Evolutionary conservation across 2,113 vertebrate genomes (phyloP).

Genomic region (Oncorhynchus masou): DNA sequence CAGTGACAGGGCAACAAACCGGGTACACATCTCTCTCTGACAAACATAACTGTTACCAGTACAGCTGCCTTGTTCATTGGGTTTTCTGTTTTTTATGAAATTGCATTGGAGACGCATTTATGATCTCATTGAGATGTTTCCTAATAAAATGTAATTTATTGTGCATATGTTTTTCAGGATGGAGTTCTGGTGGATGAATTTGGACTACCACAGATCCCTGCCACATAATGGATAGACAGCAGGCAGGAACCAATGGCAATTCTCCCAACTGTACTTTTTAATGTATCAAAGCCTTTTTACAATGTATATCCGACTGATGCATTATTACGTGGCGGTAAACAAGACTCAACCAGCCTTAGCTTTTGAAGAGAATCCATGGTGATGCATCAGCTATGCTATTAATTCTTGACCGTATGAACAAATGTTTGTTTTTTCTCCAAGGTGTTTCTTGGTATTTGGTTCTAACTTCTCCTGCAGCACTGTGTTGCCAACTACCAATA

Average conservation of each 20-base stretch:
- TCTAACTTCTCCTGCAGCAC: conserved; percentile 62
- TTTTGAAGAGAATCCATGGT: conserved; percentile 2
- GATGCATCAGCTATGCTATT: neutral
- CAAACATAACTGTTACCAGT: neutral
- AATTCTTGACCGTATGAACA: conserved; percentile 8
- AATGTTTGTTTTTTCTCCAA: conserved; percentile 29
- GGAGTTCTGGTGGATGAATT: conserved; percentile 97
- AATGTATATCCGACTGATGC: conserved; percentile 50
- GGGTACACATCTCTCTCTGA: conserved; percentile 71
- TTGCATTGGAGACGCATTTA: neutral
- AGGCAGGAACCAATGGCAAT: neutral
- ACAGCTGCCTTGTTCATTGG: neutral
- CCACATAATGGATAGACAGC: conserved; percentile 77
- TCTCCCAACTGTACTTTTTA: conserved; percentile 21
- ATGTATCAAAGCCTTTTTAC: conserved; percentile 54
- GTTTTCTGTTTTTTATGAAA: neutral
- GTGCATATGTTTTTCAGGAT: conserved; percentile 76
- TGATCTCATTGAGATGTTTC: neutral
- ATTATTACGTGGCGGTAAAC: conserved; percentile 14
- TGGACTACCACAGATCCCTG: conserved; percentile 95
- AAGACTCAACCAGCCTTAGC: conserved; percentile 22
- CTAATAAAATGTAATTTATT: neutral
- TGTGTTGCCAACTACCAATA: conserved; percentile 54
- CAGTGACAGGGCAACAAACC: conserved; percentile 81
- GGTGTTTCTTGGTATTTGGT: conserved; percentile 41